Evolutionary conservation across 2,113 vertebrate genomes (phyloP).

Genomic region (Hippocampus guttulatus): DNA sequence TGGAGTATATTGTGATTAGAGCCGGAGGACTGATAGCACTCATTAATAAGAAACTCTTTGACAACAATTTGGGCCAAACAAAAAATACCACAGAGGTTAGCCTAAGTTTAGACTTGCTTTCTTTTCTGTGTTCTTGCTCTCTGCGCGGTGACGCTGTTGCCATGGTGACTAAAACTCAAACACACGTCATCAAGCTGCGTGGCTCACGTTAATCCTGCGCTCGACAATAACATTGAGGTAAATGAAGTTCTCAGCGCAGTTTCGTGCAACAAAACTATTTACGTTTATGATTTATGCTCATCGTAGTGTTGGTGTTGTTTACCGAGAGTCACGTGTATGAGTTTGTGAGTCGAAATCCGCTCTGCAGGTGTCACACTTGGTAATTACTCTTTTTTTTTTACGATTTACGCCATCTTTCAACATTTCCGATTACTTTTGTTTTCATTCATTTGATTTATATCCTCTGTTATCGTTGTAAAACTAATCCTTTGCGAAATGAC

Average conservation of each 20-base stretch:
- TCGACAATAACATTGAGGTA: neutral
- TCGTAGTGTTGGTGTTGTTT: neutral
- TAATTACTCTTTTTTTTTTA: neutral
- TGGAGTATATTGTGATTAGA: neutral
- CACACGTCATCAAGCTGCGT: slow-evolving; percentile 56
- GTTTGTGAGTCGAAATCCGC: neutral
- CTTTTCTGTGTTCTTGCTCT: slow-evolving; percentile 6
- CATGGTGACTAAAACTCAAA: slow-evolving; percentile 49
- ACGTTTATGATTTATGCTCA: neutral
- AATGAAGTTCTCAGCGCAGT: neutral
- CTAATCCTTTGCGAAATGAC: neutral
- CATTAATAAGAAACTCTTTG: neutral
- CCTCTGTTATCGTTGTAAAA: neutral
- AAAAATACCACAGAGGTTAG: too few relatives aligned
- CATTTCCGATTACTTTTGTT: neutral
- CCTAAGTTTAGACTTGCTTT: neutral
- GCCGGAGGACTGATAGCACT: neutral
- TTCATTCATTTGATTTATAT: neutral
- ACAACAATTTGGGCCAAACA: too few relatives aligned
- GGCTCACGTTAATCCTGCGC: slow-evolving; percentile 4
- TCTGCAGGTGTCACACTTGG: neutral
- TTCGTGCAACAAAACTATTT: neutral
- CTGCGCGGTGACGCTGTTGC: slow-evolving; percentile 46
- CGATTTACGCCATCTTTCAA: too few relatives aligned
- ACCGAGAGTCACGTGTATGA: neutral